A percentile compares a stretch with the other conserved stretches of the same genome.
Conservation (phyloP, 1,140 invertebrate genomes). For the Yoshiicerus persimilis region DNA sequence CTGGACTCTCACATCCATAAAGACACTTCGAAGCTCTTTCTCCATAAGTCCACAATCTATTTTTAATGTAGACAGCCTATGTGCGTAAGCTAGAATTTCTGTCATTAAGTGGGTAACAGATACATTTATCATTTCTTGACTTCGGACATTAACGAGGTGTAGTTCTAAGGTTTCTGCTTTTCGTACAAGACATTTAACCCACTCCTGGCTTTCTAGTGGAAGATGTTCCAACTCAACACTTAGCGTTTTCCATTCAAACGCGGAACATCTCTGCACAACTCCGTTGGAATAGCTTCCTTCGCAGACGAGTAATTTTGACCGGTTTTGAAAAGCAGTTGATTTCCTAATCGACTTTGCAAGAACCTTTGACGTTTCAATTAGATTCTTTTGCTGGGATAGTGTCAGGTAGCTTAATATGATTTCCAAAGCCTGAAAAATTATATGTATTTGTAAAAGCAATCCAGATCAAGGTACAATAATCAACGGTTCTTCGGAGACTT, state of each 20-base stretch:
- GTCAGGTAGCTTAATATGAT: neutral
- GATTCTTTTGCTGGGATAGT: neutral
- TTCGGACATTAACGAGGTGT: neutral
- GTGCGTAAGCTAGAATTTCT: neutral
- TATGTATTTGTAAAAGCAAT: no score
- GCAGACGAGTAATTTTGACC: neutral
- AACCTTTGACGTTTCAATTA: neutral
- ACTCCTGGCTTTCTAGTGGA: neutral
- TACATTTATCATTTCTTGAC: neutral
- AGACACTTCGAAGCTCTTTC: neutral
- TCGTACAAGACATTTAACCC: neutral
- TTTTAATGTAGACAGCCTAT: neutral
- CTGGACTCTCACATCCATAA: neutral
- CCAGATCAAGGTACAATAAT: no score
- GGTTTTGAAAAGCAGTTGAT: neutral
- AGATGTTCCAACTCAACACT: neutral
- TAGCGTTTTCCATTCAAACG: neutral
- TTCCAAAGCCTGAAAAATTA: neutral
- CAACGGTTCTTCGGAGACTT: no score
- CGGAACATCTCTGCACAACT: neutral
- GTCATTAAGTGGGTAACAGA: neutral
- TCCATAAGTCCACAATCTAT: neutral
- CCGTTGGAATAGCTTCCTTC: neutral
- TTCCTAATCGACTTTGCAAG: neutral
- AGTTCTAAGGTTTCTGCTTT: neutral